A percentile compares a stretch with the other conserved stretches of the same genome.
phyloP scores from a whole-genome alignment of 2,888 invertebrate species.

The Steromphala cineraria region DNA sequence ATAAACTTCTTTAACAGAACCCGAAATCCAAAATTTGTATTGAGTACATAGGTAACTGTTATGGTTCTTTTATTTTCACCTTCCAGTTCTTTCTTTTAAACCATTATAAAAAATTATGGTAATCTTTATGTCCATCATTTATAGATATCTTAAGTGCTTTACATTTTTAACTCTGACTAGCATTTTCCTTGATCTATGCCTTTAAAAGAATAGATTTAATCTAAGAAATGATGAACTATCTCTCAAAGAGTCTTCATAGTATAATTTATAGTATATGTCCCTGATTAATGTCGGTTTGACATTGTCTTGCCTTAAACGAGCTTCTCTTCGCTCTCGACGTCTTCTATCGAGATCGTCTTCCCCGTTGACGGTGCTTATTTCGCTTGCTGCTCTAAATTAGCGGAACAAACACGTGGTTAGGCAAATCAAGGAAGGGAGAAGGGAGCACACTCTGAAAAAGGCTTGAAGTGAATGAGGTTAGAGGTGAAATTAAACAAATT shows the following conservation, averaged over 20 bases:
- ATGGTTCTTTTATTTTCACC: too few species aligned
- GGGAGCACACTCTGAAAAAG: slow-evolving; percentile 1
- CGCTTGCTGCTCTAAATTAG: slow-evolving; percentile 54
- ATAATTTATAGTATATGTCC: neutral
- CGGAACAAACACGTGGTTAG: slow-evolving; percentile 31
- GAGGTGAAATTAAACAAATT: slow-evolving; percentile 9
- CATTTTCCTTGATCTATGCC: neutral
- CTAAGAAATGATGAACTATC: neutral
- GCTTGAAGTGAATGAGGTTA: neutral
- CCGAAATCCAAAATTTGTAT: too few species aligned
- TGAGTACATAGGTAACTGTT: too few species aligned
- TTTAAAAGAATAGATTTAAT: neutral
- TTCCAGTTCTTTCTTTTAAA: too few species aligned
- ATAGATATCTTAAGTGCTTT: neutral
- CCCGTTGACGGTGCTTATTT: slow-evolving; percentile 51
- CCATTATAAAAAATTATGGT: too few species aligned
- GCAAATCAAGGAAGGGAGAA: slow-evolving; percentile 31
- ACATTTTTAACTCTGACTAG: neutral
- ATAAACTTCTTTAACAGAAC: neutral
- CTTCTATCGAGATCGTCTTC: slow-evolving; percentile 63
- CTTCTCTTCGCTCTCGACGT: slow-evolving; percentile 59
- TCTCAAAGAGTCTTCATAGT: neutral
- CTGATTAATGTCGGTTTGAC: neutral
- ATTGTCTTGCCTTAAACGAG: slow-evolving; percentile 53
- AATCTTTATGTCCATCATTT: too few species aligned